Percentiles rank a stretch among this genome's conserved stretches.
phyloP scores from a whole-genome alignment of 1,140 invertebrate species.

The Dufourea novaeangliae region DNA sequence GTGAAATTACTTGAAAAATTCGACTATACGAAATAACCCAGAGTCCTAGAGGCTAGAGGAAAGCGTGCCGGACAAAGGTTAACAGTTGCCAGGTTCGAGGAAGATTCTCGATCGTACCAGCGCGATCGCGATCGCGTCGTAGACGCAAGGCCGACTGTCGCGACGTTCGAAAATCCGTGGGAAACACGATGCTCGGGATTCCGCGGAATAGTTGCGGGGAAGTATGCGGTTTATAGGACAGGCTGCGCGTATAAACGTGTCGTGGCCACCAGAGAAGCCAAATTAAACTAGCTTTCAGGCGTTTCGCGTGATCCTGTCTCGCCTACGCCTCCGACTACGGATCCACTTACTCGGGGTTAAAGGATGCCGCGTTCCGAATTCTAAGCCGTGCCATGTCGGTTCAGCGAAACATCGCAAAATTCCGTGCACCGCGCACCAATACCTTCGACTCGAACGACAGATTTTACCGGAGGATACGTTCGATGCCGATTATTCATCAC shows the following conservation, averaged over 20 bases:
- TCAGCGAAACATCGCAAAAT: not conserved
- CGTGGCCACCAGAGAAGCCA: not conserved
- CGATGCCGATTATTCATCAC: not conserved
- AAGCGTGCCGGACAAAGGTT: no score
- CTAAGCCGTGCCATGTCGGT: not conserved
- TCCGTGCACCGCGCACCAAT: not conserved
- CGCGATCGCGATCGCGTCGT: no score
- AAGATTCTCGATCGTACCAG: no score
- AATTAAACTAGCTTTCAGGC: slow-evolving; percentile 19
- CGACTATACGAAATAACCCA: no score
- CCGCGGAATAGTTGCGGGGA: not conserved
- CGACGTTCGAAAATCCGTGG: not conserved
- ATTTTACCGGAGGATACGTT: not conserved
- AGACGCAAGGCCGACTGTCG: no score
- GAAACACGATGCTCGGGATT: not conserved
- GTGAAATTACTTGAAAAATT: no score
- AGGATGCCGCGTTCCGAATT: not conserved
- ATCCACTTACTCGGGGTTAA: slow-evolving; percentile 15
- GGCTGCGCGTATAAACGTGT: not conserved
- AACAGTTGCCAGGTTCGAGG: no score
- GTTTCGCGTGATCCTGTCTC: not conserved
- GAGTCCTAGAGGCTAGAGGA: no score
- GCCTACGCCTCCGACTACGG: not conserved
- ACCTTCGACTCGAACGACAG: not conserved
- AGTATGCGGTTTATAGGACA: not conserved